Base-by-base conservation (phyloP, 2,113 vertebrate genomes). In the Origma solitaria region DNA sequence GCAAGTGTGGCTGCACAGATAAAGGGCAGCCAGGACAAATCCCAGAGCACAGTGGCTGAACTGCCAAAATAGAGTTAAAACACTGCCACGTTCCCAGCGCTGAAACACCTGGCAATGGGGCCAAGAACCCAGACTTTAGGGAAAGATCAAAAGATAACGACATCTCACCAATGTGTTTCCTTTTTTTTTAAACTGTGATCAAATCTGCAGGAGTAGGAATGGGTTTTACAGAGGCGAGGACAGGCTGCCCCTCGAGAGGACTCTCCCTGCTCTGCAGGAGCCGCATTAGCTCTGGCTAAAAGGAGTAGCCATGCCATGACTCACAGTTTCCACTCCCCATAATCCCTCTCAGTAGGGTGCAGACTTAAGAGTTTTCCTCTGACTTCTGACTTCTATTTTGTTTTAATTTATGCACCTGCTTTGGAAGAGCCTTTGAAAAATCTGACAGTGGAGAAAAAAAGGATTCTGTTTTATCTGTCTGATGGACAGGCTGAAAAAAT, bases 341-440 rank as follows among this genome's bases (percentile, higher is more conserved):
- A 97, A 97, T 97, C 93, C 77, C 86, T 86, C 84, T 82, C 95
- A 82, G 90, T n/a, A 82, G 79, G 92, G 79, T 61, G 53, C 82
- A 95, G 95, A 77, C 53, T 92, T 90, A 85, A 95, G 93, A 96
- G 88, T 97, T 95, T 90, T 94, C 72, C 58, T 92, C 84, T 65
- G 90, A 92, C 83, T 96, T 87, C 91, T 77, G 87, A 79, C 82
- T 96, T 93, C 76, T 82, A 78, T 92, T 97, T 92, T 80, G 56
- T 92, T 87, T 58, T 94, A 95, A 96, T 97, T 96, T 96, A 97
- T 97, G 92, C 94, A 97, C 96, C 95, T 96, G 92, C 90, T 95
- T 94, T 96, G 71, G 90, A 94, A 66, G 47, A 93, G 49, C 82
- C 84, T 92, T 95, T 95, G 91, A 95, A 93, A 94, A 76, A 80